phyloP scores from a whole-genome alignment of 2,888 invertebrate species.

The Carabus problematicus region DNA sequence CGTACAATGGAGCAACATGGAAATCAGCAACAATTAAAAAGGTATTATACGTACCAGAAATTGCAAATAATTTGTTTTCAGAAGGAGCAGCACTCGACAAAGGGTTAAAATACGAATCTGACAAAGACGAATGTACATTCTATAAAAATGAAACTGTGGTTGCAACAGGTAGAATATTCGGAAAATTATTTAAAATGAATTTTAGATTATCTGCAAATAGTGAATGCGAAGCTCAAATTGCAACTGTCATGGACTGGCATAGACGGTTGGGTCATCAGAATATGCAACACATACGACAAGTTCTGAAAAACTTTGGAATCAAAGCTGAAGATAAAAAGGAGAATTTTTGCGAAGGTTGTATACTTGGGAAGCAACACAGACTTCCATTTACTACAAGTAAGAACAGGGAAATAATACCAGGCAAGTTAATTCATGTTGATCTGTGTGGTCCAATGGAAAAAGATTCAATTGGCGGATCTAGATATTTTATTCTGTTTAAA shows the following conservation, averaged over 20 bases:
- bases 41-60: too few relatives aligned
- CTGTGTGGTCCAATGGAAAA: slow-evolving; percentile 9
- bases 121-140: too few relatives aligned
- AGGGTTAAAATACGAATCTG: too few relatives aligned
- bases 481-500: slow-evolving; percentile 49
- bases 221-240: neutral
- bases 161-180: too few relatives aligned
- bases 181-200: too few relatives aligned
- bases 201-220: too few relatives aligned
- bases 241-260: slow-evolving; percentile 37
- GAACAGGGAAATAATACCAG: slow-evolving; percentile 43
- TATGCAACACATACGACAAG: slow-evolving; percentile 36
- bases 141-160: too few relatives aligned
- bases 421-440: slow-evolving; percentile 45
- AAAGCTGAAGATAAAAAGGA: slow-evolving; percentile 24
- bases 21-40: too few relatives aligned
- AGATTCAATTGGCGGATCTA: slow-evolving; percentile 47
- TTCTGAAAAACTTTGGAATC: slow-evolving; percentile 38
- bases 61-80: too few relatives aligned
- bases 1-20: too few relatives aligned
- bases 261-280: slow-evolving; percentile 44
- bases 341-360: slow-evolving; percentile 45
- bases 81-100: too few relatives aligned
- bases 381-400: slow-evolving; percentile 39
- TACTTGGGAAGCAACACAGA: slow-evolving; percentile 45